phyloP scores from a whole-genome alignment of 1,140 invertebrate genomes.

The Diorhabda carinulata region DNA sequence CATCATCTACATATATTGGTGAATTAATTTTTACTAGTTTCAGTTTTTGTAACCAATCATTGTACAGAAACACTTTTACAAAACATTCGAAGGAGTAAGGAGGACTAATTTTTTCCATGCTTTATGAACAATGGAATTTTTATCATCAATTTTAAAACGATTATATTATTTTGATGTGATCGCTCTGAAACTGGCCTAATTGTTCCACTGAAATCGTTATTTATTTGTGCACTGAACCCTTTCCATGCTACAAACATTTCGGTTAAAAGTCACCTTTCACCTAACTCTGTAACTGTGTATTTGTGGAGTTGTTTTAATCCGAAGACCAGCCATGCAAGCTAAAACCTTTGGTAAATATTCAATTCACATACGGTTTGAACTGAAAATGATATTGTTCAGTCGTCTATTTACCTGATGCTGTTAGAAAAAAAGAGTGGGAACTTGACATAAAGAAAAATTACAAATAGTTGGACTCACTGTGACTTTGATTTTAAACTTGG shows the following conservation, averaged over 20 bases:
- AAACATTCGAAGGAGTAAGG: no score
- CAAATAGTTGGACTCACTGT: no score
- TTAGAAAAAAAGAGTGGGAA: background rate
- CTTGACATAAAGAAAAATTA: no score
- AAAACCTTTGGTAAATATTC: conserved; percentile 3
- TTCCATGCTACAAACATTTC: background rate
- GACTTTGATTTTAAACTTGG: no score
- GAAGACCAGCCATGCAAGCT: background rate
- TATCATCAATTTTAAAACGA: no score
- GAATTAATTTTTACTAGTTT: no score
- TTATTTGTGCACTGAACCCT: background rate
- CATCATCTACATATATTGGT: no score
- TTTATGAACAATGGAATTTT: no score
- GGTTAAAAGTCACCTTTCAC: background rate
- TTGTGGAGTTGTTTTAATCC: conserved; percentile 2
- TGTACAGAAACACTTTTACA: no score
- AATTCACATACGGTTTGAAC: background rate
- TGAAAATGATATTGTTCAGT: background rate
- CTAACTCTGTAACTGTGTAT: background rate
- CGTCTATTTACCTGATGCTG: background rate
- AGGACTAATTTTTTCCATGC: no score
- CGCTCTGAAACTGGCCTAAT: background rate
- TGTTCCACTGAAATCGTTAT: background rate
- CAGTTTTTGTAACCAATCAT: no score
- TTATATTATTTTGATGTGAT: no score